phyloP scores from a whole-genome alignment of 2,888 invertebrate species.

The Alsophila aescularia region DNA sequence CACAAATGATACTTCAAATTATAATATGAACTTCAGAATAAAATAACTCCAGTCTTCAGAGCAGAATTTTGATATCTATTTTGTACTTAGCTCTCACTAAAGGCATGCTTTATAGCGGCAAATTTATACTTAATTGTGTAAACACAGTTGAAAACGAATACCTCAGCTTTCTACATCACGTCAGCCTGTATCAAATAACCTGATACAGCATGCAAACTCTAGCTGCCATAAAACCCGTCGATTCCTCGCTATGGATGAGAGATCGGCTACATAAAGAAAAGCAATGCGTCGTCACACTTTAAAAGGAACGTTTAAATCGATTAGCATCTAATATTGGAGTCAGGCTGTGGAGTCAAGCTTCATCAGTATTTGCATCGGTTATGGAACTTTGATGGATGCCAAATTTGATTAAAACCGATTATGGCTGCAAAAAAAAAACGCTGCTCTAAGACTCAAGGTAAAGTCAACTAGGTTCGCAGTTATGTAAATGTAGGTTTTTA shows the following conservation, averaged over 20 bases:
- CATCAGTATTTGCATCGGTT: slow-evolving; percentile 35
- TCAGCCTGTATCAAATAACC: slow-evolving; percentile 28
- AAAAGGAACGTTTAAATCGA: slow-evolving; percentile 46
- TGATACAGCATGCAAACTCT: slow-evolving; percentile 63
- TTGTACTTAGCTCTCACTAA: too few relatives aligned
- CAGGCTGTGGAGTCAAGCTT: slow-evolving; percentile 30
- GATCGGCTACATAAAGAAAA: slow-evolving; percentile 50
- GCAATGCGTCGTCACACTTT: slow-evolving; percentile 50
- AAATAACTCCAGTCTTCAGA: too few relatives aligned
- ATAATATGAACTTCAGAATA: too few relatives aligned
- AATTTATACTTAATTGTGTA: not conserved
- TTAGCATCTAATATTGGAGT: slow-evolving; percentile 42
- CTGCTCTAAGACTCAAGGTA: not conserved
- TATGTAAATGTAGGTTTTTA: not conserved
- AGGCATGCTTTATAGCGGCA: too few relatives aligned
- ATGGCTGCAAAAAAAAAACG: slow-evolving; percentile 19
- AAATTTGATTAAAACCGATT: slow-evolving; percentile 33
- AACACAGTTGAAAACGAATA: not conserved
- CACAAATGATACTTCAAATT: too few relatives aligned
- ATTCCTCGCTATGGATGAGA: slow-evolving; percentile 50
- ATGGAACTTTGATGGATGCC: slow-evolving; percentile 34
- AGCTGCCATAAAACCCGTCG: slow-evolving; percentile 54
- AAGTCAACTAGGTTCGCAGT: not conserved
- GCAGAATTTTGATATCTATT: too few relatives aligned
- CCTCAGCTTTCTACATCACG: slow-evolving; percentile 11